Base-by-base conservation (phyloP, 2,797 vertebrate genomes). In the Lophotriccus pileatus region DNA sequence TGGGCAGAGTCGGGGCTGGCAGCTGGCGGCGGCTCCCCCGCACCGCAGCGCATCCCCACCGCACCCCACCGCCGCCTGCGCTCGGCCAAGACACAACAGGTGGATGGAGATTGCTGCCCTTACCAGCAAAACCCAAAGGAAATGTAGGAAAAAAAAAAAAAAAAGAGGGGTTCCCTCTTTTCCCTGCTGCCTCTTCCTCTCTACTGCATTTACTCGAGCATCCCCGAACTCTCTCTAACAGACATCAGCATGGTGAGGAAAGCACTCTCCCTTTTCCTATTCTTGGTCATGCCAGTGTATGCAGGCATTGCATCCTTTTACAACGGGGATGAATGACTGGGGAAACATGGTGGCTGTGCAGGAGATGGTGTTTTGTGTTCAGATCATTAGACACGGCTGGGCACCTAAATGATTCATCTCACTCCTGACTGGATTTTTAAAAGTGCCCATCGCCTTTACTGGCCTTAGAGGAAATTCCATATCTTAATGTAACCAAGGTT, bases 1-100 rank as follows among this genome's bases (percentile, higher is more conserved):
- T 47, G 97, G 98, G 98, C 98, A 99, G 98, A 98, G 95, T 95
- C 96, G 89, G 63, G 63, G 52, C 52, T 67, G 80, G 86, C 92
- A 91, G 90, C 94, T 93, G 95, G 94, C 77, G 94, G 96, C 97
- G 5, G 69, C 78, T 68, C 55, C 58, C 30, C 58, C 17, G 44
- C 92, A 4, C 77, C 7, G 39, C 74, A 62, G 52, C 39, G 63
- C 77, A 82, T 46, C 82, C 46, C 73, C 50, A 2, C 32, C 17
- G 24, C 55, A 6, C 49, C 87, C 36, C 66, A 34, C 66, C 12
- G 5, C 55, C n/a, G n/a, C n/a, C n/a, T n/a, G n/a, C n/a, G n/a
- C n/a, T n/a, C n/a, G 32, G 14, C 36, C 16, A 0, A 7, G 18
- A 12, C 52, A 32, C 49, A 63, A 49, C 70, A 81, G 75, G 70